Base-by-base conservation (phyloP, 2,888 invertebrate species). In the Bruchidius siliquastri region DNA sequence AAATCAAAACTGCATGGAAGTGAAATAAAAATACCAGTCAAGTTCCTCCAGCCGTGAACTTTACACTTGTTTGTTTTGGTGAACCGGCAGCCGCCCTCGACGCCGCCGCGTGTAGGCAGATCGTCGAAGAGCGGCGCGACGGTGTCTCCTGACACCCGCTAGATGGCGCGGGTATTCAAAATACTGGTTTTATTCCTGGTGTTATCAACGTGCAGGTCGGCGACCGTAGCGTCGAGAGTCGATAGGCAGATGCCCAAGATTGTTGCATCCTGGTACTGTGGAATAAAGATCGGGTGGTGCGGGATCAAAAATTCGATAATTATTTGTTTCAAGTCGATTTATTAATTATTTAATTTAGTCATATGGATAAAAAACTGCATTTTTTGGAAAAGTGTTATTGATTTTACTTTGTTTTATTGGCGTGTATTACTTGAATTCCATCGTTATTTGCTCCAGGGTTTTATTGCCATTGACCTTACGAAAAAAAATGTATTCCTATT, bases 141-240 rank as follows among this genome's bases (percentile, higher is more conserved):
- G 6, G 49, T 3, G 49, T 18, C 10, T 49, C 18, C 13, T 1
- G 6, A 8, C 2, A 13, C 1, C 26, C 85, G 79, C 81, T 84
- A 85, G 85, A 84, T 85, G 85, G 83, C 85, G 77, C 72, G 76
- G 77, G 75, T 67, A 77, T 78, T 76, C 80, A 77, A 78, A 78
- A 80, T 73, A 75, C 73, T 67, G 72, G 20, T 68, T 21, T 68
- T 68, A 68, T 71, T 74, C 71, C 71, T 72, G 73, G 68, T 72
- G 74, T 72, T 70, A 66, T 71, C 70, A 18, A 68, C 72, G 73
- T 70, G 70, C 74, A 74, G 76, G 73, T 76, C 73, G 74, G 72
- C 76, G 72, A 74, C 72, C 74, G 49, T 72, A 70, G 26, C 26
- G 69, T 69, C 30, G 49, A 8, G 30, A 68, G 21, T 69, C 69